phyloP scores from a whole-genome alignment of 2,888 invertebrate genomes.

The Dolichopus griseipennis region DNA sequence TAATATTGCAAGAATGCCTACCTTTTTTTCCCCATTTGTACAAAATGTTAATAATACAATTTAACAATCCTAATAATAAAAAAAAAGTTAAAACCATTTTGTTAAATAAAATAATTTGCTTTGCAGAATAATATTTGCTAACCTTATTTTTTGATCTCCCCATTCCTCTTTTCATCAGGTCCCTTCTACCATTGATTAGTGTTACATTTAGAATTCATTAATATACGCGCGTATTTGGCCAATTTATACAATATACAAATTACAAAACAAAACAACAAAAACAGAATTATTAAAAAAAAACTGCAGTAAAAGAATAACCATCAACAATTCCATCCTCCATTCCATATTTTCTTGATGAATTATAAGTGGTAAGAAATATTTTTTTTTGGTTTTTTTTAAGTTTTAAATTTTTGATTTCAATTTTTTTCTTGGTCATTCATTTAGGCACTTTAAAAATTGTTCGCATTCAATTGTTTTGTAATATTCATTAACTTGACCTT shows the following conservation, averaged over 20 bases:
- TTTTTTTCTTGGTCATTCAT: neutral
- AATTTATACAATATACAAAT: neutral
- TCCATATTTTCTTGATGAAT: neutral
- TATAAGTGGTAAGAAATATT: neutral
- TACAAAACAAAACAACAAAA: too few species aligned
- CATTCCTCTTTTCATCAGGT: neutral
- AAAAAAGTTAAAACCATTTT: too few species aligned
- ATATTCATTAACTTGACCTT: neutral
- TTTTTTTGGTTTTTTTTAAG: neutral
- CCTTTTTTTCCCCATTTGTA: neutral
- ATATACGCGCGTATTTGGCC: too few species aligned
- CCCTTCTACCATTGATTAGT: neutral
- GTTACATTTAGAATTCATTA: neutral
- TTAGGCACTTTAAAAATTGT: neutral
- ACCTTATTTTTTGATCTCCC: neutral
- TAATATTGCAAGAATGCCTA: neutral
- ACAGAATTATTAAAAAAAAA: neutral
- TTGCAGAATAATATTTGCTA: neutral
- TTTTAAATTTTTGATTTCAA: neutral
- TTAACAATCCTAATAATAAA: neutral
- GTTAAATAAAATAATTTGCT: neutral
- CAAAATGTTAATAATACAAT: neutral
- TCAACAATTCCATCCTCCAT: slow-evolving; percentile 4
- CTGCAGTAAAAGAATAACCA: neutral
- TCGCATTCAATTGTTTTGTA: neutral